Conservation (phyloP, 2,113 vertebrate genomes). For the Brachyhypopomus gauderio region DNA sequence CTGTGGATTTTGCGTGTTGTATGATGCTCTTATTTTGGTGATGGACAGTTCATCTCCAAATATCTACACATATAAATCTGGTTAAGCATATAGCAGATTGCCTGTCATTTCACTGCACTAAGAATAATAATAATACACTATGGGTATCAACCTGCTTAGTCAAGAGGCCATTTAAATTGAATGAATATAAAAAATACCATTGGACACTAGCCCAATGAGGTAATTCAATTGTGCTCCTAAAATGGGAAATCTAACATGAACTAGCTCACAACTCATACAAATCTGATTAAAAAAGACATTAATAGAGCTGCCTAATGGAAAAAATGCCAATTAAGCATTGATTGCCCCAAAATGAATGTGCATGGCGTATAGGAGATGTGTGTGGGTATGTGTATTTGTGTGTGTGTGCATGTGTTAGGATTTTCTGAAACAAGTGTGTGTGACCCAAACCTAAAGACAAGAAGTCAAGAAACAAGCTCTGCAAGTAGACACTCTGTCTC, state of each 20-base stretch:
- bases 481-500: constrained; percentile 52
- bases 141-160: constrained; percentile 44
- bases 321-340: constrained; percentile 75
- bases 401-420: constrained; percentile 12
- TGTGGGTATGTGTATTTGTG: constrained; percentile 21
- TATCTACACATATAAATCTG: constrained; percentile 5
- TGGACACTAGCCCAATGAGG: constrained; percentile 41
- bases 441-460: constrained; percentile 62
- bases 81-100: constrained; percentile 31
- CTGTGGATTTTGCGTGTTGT: neutral
- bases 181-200: constrained; percentile 49
- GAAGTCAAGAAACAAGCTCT: constrained; percentile 39
- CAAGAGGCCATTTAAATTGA: constrained; percentile 45
- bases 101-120: constrained; percentile 33
- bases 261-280: constrained; percentile 72
- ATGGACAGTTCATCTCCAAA: constrained; percentile 39
- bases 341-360: constrained; percentile 66
- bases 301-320: constrained; percentile 74
- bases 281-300: constrained; percentile 73
- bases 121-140: constrained; percentile 48
- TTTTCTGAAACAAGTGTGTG: constrained; percentile 17
- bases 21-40: neutral
- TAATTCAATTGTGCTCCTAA: constrained; percentile 55
- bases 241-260: constrained; percentile 61
- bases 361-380: constrained; percentile 49